Evolutionary conservation across 23 tunicate genomes (phyloP).

Genomic region (Ascidia mentula): DNA sequence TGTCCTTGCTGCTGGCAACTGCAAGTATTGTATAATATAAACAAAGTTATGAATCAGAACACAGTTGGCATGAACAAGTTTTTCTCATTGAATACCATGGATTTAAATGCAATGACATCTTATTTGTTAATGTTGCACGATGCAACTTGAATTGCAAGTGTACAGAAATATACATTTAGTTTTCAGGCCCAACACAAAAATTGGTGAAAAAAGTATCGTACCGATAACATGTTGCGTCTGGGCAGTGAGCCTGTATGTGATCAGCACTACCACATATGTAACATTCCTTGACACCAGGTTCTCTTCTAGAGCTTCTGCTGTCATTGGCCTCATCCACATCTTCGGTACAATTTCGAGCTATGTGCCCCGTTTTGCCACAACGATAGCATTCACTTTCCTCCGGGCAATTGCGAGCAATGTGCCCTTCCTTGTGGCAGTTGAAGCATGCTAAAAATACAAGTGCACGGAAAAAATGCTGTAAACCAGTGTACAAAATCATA

Average conservation of each 20-base stretch:
- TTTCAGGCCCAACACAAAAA: no score
- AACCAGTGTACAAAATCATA: no score
- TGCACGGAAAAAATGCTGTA: no score
- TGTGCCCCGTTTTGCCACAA: slow-evolving; percentile 77
- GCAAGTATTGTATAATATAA: no score
- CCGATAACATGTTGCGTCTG: slow-evolving; percentile 75
- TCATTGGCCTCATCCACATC: slow-evolving; percentile 42
- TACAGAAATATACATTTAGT: no score
- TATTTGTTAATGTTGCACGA: no score
- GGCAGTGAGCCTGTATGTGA: slow-evolving; percentile 75
- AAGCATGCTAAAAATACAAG: slow-evolving; percentile 66
- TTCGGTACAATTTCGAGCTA: slow-evolving; percentile 65
- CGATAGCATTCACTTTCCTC: slow-evolving; percentile 85
- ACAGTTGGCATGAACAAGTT: no score
- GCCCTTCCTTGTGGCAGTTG: slow-evolving; percentile 92
- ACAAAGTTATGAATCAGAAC: no score
- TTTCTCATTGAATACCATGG: no score
- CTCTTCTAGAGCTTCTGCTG: slow-evolving; percentile 13
- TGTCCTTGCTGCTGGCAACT: slow-evolving; percentile 87
- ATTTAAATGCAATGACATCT: no score
- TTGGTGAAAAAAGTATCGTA: no score
- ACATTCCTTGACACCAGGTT: slow-evolving; percentile 53
- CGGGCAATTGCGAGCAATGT: slow-evolving; percentile 81
- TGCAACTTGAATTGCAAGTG: no score
- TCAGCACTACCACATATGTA: slow-evolving; percentile 62